These are phyloP conservation scores for Limenitis camilla DNA, from an alignment of 2,888 invertebrate genomes.

Conservation along the genomic window DNA sequence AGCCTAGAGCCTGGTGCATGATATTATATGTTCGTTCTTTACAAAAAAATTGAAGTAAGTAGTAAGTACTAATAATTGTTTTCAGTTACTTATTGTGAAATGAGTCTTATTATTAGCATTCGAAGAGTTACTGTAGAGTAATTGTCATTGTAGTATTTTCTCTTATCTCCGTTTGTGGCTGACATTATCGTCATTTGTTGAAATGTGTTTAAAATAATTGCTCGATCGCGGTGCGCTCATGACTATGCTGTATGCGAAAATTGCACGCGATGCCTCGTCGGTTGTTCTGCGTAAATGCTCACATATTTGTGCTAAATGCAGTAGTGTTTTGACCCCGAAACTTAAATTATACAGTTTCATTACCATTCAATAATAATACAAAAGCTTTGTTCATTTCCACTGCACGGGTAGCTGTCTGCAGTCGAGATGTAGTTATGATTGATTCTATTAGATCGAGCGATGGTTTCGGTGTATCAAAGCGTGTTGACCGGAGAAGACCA, in stretches of 20 bases:
- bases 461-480: constrained; percentile 66
- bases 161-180: constrained; percentile 55
- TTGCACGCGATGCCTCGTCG: constrained; percentile 64
- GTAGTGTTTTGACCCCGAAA: constrained; percentile 30
- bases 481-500: constrained; percentile 61
- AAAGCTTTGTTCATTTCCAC: constrained; percentile 31
- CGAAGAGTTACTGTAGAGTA: constrained; percentile 48
- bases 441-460: constrained; percentile 62
- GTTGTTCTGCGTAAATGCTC: constrained; percentile 67
- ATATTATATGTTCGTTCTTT: constrained; percentile 19
- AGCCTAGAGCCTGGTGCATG: constrained; percentile 20
- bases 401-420: constrained; percentile 32
- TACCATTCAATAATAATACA: constrained; percentile 26
- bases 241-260: constrained; percentile 59
- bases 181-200: constrained; percentile 73
- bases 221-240: constrained; percentile 58
- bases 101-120: constrained; percentile 36
- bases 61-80: constrained; percentile 19
- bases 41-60: constrained; percentile 21
- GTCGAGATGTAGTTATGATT: constrained; percentile 60
- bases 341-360: constrained; percentile 31
- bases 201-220: constrained; percentile 75
- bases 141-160: constrained; percentile 47
- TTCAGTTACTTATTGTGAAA: constrained; percentile 21
- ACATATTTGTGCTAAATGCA: constrained; percentile 64